These are phyloP conservation scores for Mus spicilegus DNA, from an alignment of 2,113 vertebrate species.

Conservation along the genomic window DNA sequence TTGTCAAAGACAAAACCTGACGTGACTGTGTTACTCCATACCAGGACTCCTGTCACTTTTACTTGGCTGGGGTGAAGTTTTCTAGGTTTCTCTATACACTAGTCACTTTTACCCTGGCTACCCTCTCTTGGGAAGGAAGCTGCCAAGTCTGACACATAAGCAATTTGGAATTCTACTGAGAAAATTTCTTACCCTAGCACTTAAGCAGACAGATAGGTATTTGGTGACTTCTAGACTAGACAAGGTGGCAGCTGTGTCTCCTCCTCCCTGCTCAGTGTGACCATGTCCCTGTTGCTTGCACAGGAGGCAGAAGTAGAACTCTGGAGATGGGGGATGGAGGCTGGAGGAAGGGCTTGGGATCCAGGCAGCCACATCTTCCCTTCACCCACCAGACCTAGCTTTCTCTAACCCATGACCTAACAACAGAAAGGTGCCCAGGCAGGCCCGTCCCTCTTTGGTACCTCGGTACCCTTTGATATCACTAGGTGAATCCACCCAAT, in stretches of 20 bases:
- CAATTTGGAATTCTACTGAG: constrained; percentile 18
- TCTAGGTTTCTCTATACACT: background rate
- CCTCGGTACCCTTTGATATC: background rate
- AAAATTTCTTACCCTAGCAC: background rate
- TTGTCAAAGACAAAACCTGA: background rate
- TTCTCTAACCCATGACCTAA: background rate
- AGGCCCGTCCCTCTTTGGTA: background rate
- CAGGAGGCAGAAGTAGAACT: background rate
- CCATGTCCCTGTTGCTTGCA: background rate
- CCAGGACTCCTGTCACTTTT: background rate
- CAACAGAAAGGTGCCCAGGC: background rate
- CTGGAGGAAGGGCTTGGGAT: background rate
- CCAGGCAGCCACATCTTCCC: accelerated
- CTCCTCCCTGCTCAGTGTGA: background rate
- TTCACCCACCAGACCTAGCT: background rate
- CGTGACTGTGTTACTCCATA: background rate
- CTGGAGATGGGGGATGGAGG: background rate
- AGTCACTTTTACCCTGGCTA: background rate
- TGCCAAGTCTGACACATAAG: background rate
- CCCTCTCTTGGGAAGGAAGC: background rate
- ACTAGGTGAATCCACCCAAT: background rate
- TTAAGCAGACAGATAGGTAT: background rate
- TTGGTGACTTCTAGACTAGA: background rate
- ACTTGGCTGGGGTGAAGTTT: background rate
- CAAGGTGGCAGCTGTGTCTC: background rate